Base-by-base conservation (phyloP, 1,140 invertebrate genomes). In the Drosophila kohkoa region DNA sequence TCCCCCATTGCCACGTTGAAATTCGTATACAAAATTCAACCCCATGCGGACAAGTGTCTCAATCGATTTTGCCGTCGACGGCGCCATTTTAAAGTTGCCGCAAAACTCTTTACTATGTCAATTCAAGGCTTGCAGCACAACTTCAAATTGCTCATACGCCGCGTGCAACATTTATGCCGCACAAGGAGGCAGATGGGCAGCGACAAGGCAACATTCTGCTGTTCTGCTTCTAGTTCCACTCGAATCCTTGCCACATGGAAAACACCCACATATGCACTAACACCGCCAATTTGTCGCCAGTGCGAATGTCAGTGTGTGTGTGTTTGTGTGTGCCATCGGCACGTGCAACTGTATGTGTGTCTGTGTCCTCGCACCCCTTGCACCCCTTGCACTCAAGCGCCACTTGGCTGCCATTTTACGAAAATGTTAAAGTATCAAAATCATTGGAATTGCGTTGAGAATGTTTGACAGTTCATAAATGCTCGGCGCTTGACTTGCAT, bases 371-470 rank as follows among this genome's bases (percentile, higher is more conserved):
- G 5, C 35, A 32, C 20, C 43, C 49, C 48, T 38, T 48, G 5
- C 35, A 32, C 20, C 43, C 49, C 48, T 38, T 48, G 35, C 69
- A 35, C 52, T 51, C 52, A 25, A 38, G 49, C 46, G 30, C 46
- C 68, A 75, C 75, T 79, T 81, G 81, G 79, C 75, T 79, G 86
- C 71, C 85, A 89, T 89, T 88, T 91, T 91, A 77, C 78, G 80
- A 91, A 91, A 91, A 91, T 91, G 88, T 91, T 91, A 88, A 91
- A 91, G 88, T 91, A 91, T 91, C 88, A 91, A 91, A 91, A 91
- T 91, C 88, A 91, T 91, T 91, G 88, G 78, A 91, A 91, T 91
- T 91, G 88, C 88, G 88, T 85, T 91, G 88, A 91, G 88, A 91
- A 88, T 91, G 88, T 91, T 91, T 91, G 88, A 91, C 88, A 91